These are phyloP conservation scores for Pimephales promelas DNA, from an alignment of 2,113 vertebrate species.

Conservation along the genomic window DNA sequence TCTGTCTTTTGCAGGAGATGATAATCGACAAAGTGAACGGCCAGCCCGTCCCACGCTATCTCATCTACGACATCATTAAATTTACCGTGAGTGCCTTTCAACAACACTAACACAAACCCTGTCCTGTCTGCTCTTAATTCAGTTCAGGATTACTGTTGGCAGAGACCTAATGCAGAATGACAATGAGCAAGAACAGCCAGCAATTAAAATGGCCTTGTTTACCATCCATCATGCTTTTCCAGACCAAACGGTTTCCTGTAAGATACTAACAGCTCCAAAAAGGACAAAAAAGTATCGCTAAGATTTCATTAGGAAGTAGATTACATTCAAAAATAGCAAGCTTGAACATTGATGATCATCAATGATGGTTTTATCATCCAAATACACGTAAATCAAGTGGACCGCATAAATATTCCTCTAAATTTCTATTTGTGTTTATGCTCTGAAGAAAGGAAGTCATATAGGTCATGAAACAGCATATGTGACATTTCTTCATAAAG, in stretches of 20 bases:
- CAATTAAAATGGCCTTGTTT: neutral
- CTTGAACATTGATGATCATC: neutral
- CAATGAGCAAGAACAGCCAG: neutral
- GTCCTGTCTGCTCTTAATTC: neutral
- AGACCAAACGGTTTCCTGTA: neutral
- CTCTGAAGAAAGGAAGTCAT: neutral
- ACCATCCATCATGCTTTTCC: neutral
- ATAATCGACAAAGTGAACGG: slow-evolving; percentile 98
- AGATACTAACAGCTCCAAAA: neutral
- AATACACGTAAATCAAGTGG: neutral
- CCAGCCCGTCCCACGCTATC: slow-evolving; percentile 92
- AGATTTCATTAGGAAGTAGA: neutral
- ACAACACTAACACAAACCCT: neutral
- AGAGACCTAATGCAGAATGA: neutral
- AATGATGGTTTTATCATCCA: no score
- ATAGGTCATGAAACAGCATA: neutral
- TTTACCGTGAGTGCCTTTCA: slow-evolving; percentile 87
- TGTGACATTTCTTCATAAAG: neutral
- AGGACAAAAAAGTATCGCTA: neutral
- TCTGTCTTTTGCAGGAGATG: slow-evolving; percentile 88
- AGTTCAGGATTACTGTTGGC: neutral
- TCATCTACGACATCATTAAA: slow-evolving; percentile 99
- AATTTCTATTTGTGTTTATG: neutral
- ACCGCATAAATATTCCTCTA: neutral
- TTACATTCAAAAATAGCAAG: neutral